phyloP scores from a whole-genome alignment of 2,888 invertebrate species.

The Tenthredo livida region DNA sequence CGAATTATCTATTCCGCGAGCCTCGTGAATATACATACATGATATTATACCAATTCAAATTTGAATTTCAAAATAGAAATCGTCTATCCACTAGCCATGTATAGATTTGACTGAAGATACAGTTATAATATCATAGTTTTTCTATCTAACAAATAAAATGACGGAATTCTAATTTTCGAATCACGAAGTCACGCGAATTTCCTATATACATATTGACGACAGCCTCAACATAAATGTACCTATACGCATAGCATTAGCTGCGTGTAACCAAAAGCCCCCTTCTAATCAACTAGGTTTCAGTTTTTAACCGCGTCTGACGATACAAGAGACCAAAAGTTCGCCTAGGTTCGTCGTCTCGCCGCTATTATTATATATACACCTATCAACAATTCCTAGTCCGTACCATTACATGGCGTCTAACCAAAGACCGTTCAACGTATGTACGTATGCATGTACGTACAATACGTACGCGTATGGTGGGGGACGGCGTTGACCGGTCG shows the following conservation, averaged over 20 bases:
- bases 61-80: background rate
- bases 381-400: background rate
- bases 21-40: background rate
- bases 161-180: background rate
- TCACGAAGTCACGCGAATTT: background rate
- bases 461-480: background rate
- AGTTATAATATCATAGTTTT: background rate
- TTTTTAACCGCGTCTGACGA: background rate
- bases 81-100: background rate
- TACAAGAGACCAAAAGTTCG: background rate
- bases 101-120: background rate
- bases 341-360: background rate
- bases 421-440: background rate
- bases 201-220: no score
- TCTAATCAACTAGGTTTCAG: background rate
- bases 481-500: conserved; percentile 44
- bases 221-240: background rate
- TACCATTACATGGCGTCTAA: background rate
- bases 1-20: background rate
- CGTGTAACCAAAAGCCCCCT: background rate
- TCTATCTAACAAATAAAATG: background rate
- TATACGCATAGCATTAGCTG: background rate
- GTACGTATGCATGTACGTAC: background rate
- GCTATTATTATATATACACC: background rate
- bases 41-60: background rate